Evolutionary conservation across 2,888 invertebrate species (phyloP), one percentile per base, ranked within the genome.

Genomic region (Apamea anceps): DNA sequence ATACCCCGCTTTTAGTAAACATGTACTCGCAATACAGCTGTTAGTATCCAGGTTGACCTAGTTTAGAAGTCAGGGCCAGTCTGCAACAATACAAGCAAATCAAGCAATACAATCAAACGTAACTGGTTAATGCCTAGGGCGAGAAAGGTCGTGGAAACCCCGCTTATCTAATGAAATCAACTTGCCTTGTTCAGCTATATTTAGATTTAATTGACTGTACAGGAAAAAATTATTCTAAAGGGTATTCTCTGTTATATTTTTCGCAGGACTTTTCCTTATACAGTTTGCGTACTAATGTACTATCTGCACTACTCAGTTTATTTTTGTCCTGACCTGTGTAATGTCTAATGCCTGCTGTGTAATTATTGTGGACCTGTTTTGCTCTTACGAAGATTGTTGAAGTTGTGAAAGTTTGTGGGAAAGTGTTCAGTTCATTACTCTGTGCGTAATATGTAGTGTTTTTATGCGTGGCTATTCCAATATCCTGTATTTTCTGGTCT

Each of bases 41-140:
- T 48, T 62, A 28, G 66, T 42, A 82, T 77, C 81, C 71, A 75
- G 77, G 72, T 79, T 81, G 79, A 82, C 81, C 80, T 45, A 84
- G 83, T 87, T 85, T 60, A 51, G 1, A 75, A 83, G 82, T 85
- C 85, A 84, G 66, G 85, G 84, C 77, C 65, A 77, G 68, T 57
- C 66, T 72, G 74, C 62, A 85, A 76, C 78, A 85, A 85, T 79
- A 81, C 65, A 68, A 82, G 57, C 70, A 68, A 71, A 65, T 75
- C 71, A 83, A 81, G 62, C 72, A 68, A 71, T 71, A 76, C 71
- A 83, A 81, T 87, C 73, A 85, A 81, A 71, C 54, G 68, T 77
- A 70, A 77, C 68, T 72, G 51, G 42, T 67, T 67, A 21, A 72
- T 66, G 63, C n/a, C 66, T 70, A 70, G 66, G 76, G 76, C 66